Base-by-base conservation (phyloP, 2,113 vertebrate species). In the Lepus americanus region DNA sequence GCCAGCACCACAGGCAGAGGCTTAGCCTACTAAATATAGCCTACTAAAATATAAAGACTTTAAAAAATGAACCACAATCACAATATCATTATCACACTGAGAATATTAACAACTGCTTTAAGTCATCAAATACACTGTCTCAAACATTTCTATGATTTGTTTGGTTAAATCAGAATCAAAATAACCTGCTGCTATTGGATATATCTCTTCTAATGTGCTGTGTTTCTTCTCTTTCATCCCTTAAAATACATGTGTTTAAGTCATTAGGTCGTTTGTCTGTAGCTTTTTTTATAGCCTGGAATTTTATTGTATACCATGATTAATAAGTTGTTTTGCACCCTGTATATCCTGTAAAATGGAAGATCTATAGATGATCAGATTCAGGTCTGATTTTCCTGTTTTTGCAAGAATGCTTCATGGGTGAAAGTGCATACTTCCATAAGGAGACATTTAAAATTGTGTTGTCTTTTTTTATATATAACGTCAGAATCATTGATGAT, bases 171-270 rank as follows among this genome's bases (percentile, higher is more conserved):
- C 12, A 66, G 13, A 3, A 84, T 84, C 10, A 83, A 90, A 78
- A 74, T 87, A 12, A 82, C 36, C 53, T 66, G 23, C 13, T 70
- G 17, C 16, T 39, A 36, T 53, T 86, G 9, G 12, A 92, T 85
- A 5, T 69, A 12, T 76, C 6, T 53, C 53, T 89, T 74, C 39
- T 86, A 27, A 82, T 89, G 23, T 31, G 19, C 49, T 89, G 31
- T 11, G 27, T 92, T 87, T 23, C 49, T 29, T 73, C n/a, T 19
- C 27, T 63, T 59, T 86, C 36, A 59, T 66, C 9, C 74, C 27
- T 80, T 85, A 23, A 84, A 51, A 95, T 76, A 66, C 36, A 55
- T 73, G 49, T 82, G 23, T 66, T 92, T 81, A 76, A 94, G 29
- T 76, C 31, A 69, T 69, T 25, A 39, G 3, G 9, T 73, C 9